These are phyloP conservation scores for Pyrgilauda ruficollis DNA, from an alignment of 2,113 vertebrate genomes.

Conservation along the genomic window DNA sequence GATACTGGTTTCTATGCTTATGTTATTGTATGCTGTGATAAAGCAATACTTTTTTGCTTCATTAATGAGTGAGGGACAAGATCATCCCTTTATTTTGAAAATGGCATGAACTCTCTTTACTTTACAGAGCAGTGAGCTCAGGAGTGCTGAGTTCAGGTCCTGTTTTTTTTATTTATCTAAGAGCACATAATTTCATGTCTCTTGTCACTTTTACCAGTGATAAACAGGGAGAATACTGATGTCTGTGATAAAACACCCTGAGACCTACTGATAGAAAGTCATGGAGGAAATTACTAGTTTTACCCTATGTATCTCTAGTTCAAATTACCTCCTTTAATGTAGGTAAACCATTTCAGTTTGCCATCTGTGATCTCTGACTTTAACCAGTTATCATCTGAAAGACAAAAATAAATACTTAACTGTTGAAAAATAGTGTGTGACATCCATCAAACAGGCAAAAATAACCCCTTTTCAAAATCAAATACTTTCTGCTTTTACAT, in stretches of 20 bases:
- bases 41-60: neutral
- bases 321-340: neutral
- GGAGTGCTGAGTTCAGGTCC: neutral
- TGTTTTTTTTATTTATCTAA: neutral
- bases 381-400: neutral
- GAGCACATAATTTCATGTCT: neutral
- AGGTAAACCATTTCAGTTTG: neutral
- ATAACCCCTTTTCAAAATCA: neutral
- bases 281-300: neutral
- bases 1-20: neutral
- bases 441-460: neutral
- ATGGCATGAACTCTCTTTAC: neutral
- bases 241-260: neutral
- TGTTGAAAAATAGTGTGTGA: neutral
- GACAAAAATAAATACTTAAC: neutral
- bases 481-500: neutral
- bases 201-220: neutral
- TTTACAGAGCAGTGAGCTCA: neutral
- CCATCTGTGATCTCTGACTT: neutral
- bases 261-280: neutral
- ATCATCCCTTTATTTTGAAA: neutral
- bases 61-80: neutral
- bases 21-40: neutral
- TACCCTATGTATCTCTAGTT: neutral
- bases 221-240: neutral